Base-by-base conservation (phyloP, 2,888 invertebrate species). In the Cantharis lateralis region DNA sequence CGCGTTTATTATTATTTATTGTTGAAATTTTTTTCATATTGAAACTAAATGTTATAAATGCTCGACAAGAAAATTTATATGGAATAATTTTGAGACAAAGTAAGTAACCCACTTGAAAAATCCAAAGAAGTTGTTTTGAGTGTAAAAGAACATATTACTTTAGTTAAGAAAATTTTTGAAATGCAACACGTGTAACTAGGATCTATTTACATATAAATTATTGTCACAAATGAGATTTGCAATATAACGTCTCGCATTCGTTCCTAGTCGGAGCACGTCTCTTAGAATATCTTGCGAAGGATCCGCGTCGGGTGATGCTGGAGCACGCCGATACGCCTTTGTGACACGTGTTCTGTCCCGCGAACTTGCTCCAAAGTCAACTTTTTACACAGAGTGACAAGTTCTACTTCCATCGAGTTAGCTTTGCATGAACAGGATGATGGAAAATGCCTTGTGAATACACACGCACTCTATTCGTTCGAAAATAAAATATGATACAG, bases 131-230 rank as follows among this genome's bases (percentile, higher is more conserved):
- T 48, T 48, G 48, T 48, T 48, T 48, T n/a, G n/a, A n/a, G 48
- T 48, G 48, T 18, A 64, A 64, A 64, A 20, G 26, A 68, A 70
- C 61, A 61, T 20, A 66, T 24, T 74, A 78, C 74, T 76, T 78
- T 78, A 78, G 76, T 78, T 72, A 74, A 72, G 74, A 72, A 71
- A 76, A 79, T 79, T 80, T 85, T 84, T 84, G 82, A 81, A 84
- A 84, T 85, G 84, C 85, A 85, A 84, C 86, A 85, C 85, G 85
- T 85, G 84, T 83, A 82, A 82, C 84, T 80, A 81, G 85, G 86
- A 87, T 87, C 86, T 87, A 87, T 87, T 87, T 87, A 87, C 87
- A 87, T 87, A 87, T 87, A 87, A 87, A 87, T 87, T 87, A 87
- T 87, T 87, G 87, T 87, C 87, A 84, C 87, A 87, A 87, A 87